Evolutionary conservation across 2,797 vertebrate species (phyloP), one percentile per base, ranked within the genome.

Genomic region (Darevskia mixta): DNA sequence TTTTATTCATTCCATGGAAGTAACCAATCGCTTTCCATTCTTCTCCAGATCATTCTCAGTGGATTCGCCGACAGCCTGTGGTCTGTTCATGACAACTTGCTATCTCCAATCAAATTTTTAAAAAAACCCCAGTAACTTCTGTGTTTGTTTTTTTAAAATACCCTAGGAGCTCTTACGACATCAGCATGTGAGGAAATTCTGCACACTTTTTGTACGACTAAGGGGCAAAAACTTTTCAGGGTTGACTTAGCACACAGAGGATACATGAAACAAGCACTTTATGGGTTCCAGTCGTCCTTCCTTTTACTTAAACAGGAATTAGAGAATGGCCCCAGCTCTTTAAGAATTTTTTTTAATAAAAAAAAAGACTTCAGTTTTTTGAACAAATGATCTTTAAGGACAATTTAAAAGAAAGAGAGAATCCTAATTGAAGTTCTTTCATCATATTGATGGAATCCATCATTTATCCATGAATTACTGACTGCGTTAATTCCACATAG

Each of bases 371-470:
- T 92, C 61, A 43, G 17, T 88, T 93, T 94, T 95, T 85, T 92
- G 72, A 92, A 92, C 75, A 55, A 88, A 90, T 88, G 85, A 64
- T 86, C 91, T 93, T 89, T 91, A 87, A 88, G 87, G 79, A 86
- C 79, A 49, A 84, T 90, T 92, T 87, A 92, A 76, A 88, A 90
- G 17, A 87, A 81, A 75, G 66, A 7, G 5, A 38, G 29, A 49
- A 76, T 27, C 67, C 23, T 88, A 93, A 92, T 91, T 81, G 86
- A 82, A 45, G 43, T 88, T 87, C 89, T 32, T 92, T 93, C 95
- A 96, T 97, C 95, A 96, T 92, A 96, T 95, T 96, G 95, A 96
- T 97, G 95, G 86, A 91, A 90, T 91, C 87, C 90, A 86, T 85
- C 81, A 67, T 49, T 89, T 87, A 93, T 91, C 43, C 80, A 85